Evolutionary conservation across 2,113 vertebrate genomes (phyloP), one percentile per base, ranked within the genome.

Genomic region (Chauna torquata): DNA sequence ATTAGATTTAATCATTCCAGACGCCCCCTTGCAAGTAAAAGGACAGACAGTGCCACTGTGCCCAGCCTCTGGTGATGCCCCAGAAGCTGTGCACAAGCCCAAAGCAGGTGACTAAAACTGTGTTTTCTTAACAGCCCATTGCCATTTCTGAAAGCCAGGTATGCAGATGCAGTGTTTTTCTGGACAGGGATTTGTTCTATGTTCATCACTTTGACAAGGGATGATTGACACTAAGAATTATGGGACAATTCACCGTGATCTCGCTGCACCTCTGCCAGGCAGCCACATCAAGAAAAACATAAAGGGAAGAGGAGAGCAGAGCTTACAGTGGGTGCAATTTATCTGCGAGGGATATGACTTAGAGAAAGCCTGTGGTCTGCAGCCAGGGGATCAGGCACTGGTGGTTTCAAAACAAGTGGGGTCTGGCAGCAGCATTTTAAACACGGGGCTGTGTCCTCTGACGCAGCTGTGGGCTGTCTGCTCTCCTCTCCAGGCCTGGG

Each of bases 381-480:
- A 32, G 78, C 58, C 8, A 0, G 25, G 9, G 45, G 52, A 49
- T 59, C 68, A 8, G 72, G 54, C 78, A 1, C 30, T 18, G 61
- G 62, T 92, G 0, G 9, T 38, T 92, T 50, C 87, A 52, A 42
- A 25, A n/a, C 25, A 1, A 11, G 25, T 1, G 3, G n/a, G 38
- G 38, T 25, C 76, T 58, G 90, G 69, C 58, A 70, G 77, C 45
- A 69, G 49, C 32, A 4, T 12, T n/a, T 40, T 66, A 54, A 90
- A 68, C 1, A 11, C 42, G 0, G 1, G 44, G 49, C 54, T 59
- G 10, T 3, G 1, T 38, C 44, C 16, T 36, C 50, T 36, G 50
- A 36, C 12, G 20, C 27, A 72, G 38, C 17, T 52, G 49, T 14
- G 49, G 47, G 36, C n/a, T 42, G 32, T 14, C 44, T 1, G 1